Evolutionary conservation across 2,888 invertebrate genomes (phyloP), one percentile per base, ranked within the genome.

Genomic region (Tortrix viridana): DNA sequence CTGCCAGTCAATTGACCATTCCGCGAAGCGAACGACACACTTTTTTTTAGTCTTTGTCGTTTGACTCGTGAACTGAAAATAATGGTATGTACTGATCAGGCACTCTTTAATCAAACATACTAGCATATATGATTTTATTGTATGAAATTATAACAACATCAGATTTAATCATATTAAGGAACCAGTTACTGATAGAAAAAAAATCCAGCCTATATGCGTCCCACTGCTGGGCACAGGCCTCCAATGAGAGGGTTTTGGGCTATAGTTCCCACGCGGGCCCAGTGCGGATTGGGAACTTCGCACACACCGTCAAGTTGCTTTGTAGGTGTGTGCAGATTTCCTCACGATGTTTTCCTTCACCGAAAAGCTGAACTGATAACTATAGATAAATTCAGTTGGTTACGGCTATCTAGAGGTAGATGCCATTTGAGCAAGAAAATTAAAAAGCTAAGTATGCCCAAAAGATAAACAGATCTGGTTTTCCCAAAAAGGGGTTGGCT

Each of bases 21-120:
- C 66, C 71, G 63, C 71, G 74, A 67, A 70, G 69, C 67, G 71
- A 75, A 70, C 72, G 80, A 77, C 79, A 80, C 65, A 74, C 68
- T 75, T 74, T 71, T n/a, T 71, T 71, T 73, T 63, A 62, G 41
- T 44, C 52, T 53, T 53, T 32, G 20, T 43, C 23, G 37, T 46
- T 37, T 37, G 20, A 47, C 44, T 6, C 12, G 16, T 26, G 41
- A 41, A 16, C 41, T 48, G 44, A 23, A 49, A 19, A 19, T 9
- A n/a, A 37, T 1, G 22, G 46, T 32, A 32, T 3, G 3, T 12
- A 32, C 12, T 12, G 32, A 32, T 32, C 12, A 32, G 3, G 12
- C 32, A 12, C 32, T 12, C 12, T 32, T 12, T 12, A 32, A 12
- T 32, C 3, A 0, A 32, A 12, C n/a, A n/a, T n/a, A n/a, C 26